Percentiles rank a stretch among this genome's conserved stretches.
These are phyloP conservation scores for Amorpha juglandis DNA, from an alignment of 2,888 invertebrate species.

Conservation along the genomic window DNA sequence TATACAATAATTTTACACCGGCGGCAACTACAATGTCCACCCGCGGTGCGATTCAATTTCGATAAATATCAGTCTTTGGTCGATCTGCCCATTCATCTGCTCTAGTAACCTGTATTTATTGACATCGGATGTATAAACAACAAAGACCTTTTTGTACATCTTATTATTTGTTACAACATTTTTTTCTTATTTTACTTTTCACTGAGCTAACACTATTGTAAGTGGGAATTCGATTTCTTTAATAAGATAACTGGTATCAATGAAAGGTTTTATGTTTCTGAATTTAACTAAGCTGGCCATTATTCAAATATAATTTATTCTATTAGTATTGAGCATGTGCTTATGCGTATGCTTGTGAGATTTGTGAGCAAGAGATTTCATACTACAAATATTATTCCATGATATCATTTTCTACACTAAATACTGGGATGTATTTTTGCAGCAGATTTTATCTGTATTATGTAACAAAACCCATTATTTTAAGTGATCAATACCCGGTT, in stretches of 20 bases:
- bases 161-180: constrained; percentile 42
- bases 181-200: constrained; percentile 45
- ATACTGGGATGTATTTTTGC: not conserved
- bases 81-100: constrained; percentile 61
- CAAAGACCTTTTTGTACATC: constrained; percentile 60
- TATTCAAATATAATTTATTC: constrained; percentile 33
- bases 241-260: constrained; percentile 44
- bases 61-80: constrained; percentile 66
- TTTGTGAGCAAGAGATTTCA: not conserved
- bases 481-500: constrained; percentile 7
- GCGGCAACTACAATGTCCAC: constrained; percentile 57
- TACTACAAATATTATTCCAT: not conserved
- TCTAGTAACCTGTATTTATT: constrained; percentile 68
- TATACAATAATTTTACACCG: constrained; percentile 19
- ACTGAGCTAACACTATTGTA: constrained; percentile 29
- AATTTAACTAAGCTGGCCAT: constrained; percentile 34
- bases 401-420: not conserved
- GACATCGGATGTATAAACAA: constrained; percentile 58
- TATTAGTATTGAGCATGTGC: not conserved
- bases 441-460: constrained; percentile 1
- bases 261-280: constrained; percentile 32
- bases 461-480: constrained; percentile 31
- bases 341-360: not conserved
- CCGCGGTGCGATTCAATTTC: constrained; percentile 74
- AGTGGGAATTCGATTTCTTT: constrained; percentile 43